Evolutionary conservation across 2,113 vertebrate species (phyloP).

Genomic region (Gasterosteus aculeatus): DNA sequence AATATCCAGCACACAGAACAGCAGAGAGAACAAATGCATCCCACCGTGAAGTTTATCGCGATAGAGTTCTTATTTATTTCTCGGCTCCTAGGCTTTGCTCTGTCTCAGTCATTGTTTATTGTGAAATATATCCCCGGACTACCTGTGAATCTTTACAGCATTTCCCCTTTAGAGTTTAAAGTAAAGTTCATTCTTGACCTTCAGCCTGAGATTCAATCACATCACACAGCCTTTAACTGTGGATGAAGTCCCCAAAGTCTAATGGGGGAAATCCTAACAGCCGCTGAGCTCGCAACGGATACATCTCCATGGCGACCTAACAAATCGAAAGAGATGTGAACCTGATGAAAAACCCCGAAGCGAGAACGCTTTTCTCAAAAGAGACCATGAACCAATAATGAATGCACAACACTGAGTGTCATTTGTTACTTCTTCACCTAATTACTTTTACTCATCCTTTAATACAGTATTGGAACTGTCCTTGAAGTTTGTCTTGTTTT

Average conservation of each 20-base stretch:
- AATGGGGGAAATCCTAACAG: not conserved
- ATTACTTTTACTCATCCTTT: not conserved
- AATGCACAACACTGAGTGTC: not conserved
- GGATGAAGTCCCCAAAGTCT: not conserved
- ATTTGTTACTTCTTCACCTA: not conserved
- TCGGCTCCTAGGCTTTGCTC: not conserved
- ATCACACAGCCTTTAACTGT: not conserved
- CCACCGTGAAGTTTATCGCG: not conserved
- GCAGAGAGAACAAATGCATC: not conserved
- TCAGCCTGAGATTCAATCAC: not conserved
- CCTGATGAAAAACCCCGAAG: not conserved
- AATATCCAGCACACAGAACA: not conserved
- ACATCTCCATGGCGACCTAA: not conserved
- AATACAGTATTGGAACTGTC: not conserved
- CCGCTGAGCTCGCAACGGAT: not conserved
- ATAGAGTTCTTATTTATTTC: not conserved
- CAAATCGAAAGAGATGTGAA: not conserved
- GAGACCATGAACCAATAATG: too few species aligned
- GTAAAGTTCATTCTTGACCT: not conserved
- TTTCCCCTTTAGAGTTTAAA: not conserved
- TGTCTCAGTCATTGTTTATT: not conserved
- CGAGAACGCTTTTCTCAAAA: not conserved
- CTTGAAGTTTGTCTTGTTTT: not conserved
- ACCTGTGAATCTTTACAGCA: not conserved
- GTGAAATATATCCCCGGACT: not conserved